phyloP scores from a whole-genome alignment of 2,113 vertebrate genomes.

The Brachirus orientalis region DNA sequence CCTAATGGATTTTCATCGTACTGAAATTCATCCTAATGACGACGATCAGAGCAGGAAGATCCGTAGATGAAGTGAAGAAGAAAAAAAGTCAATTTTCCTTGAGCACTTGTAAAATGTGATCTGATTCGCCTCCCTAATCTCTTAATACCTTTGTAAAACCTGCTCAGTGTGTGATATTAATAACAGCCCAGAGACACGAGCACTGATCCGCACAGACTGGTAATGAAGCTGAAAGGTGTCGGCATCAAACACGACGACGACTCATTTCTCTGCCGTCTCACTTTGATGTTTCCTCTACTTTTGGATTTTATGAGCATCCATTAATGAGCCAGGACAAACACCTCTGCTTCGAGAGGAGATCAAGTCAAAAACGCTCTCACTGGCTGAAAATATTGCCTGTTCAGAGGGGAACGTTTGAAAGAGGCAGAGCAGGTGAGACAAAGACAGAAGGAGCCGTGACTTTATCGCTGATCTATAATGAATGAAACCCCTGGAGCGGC shows the following conservation, averaged over 20 bases:
- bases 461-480: constrained; percentile 64
- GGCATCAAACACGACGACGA: constrained; percentile 46
- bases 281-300: constrained; percentile 38
- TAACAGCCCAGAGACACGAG: constrained; percentile 51
- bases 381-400: too few relatives aligned
- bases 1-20: constrained; percentile 5
- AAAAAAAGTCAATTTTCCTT: constrained; percentile 35
- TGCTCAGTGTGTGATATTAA: constrained; percentile 54
- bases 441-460: constrained; percentile 15
- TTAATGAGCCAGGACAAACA: constrained; percentile 60
- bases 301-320: constrained; percentile 50
- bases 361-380: too few relatives aligned
- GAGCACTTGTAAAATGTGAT: constrained; percentile 50
- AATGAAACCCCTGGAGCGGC: constrained; percentile 34
- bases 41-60: constrained; percentile 10
- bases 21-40: constrained; percentile 24
- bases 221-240: constrained; percentile 69
- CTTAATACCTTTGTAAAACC: constrained; percentile 69
- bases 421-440: constrained; percentile 39
- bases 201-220: constrained; percentile 43
- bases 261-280: constrained; percentile 42
- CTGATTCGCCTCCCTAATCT: constrained; percentile 57
- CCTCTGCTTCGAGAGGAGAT: too few relatives aligned
- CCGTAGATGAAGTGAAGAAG: constrained; percentile 37
- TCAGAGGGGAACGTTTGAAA: too few relatives aligned